phyloP scores from a whole-genome alignment of 2,113 vertebrate genomes.

The Dasyurus viverrinus region DNA sequence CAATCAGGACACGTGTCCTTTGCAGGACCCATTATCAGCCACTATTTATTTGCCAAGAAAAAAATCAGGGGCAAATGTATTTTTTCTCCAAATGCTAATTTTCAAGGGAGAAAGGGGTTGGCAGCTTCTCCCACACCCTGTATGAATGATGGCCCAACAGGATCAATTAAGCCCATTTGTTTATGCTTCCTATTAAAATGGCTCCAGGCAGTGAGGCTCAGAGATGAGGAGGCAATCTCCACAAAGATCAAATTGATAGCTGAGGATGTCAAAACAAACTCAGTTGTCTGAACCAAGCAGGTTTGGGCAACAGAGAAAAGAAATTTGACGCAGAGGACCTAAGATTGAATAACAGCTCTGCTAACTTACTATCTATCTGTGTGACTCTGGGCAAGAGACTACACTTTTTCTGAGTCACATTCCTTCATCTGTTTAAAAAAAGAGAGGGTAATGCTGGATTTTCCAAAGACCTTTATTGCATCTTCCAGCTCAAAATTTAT shows the following conservation, averaged over 20 bases:
- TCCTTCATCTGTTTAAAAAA: not conserved
- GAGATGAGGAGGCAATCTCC: not conserved
- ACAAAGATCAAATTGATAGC: constrained; percentile 2
- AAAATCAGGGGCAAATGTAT: constrained; percentile 38
- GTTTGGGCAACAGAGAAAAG: not conserved
- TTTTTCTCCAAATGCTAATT: constrained; percentile 53
- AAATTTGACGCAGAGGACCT: not conserved
- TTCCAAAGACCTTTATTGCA: not conserved
- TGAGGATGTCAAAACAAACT: constrained; percentile 43
- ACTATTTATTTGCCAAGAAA: not conserved
- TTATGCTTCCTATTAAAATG: constrained; percentile 51
- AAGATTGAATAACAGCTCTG: not conserved
- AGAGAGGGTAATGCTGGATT: not conserved
- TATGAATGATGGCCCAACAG: constrained; percentile 48
- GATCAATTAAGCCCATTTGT: constrained; percentile 67
- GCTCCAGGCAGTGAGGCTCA: constrained; percentile 19
- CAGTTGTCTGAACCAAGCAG: not conserved
- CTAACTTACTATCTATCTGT: not conserved
- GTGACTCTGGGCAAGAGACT: not conserved
- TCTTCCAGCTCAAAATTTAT: not conserved
- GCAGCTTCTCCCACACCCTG: not conserved
- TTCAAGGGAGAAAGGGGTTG: constrained; percentile 8
- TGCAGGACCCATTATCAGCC: not conserved
- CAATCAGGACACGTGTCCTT: not conserved
- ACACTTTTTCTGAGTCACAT: not conserved